Evolutionary conservation across 2,797 vertebrate genomes (phyloP).

Genomic region (Neoniphon sammara): DNA sequence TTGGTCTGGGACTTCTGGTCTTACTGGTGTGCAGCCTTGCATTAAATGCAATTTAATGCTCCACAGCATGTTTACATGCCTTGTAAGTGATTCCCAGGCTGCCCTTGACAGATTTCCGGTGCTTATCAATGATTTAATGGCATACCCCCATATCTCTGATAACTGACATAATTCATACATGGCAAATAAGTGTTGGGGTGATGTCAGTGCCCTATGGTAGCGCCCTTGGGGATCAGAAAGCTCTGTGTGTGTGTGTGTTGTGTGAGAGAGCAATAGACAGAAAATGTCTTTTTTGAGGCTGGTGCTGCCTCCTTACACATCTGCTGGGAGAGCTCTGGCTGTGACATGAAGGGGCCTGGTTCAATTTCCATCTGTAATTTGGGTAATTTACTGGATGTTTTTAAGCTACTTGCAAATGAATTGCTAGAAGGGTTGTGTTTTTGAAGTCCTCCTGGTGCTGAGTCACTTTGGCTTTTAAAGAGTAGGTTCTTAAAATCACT

Average conservation of each 20-base stretch:
- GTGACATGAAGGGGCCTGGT: slow-evolving; percentile 58
- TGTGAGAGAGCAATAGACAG: background rate
- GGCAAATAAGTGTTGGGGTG: slow-evolving; percentile 20
- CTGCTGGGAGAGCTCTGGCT: slow-evolving; percentile 54
- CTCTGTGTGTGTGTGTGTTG: slow-evolving; percentile 22
- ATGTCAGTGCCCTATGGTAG: slow-evolving; percentile 12
- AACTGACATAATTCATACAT: slow-evolving; percentile 42
- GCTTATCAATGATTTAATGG: slow-evolving; percentile 70
- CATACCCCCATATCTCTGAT: slow-evolving; percentile 4
- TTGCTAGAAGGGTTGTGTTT: slow-evolving; percentile 35
- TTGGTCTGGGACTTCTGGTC: slow-evolving; percentile 65
- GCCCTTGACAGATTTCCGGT: slow-evolving; percentile 39
- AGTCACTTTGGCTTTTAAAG: slow-evolving; percentile 61
- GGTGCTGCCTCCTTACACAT: slow-evolving; percentile 39
- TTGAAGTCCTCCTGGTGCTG: slow-evolving; percentile 36
- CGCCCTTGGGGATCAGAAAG: slow-evolving; percentile 33
- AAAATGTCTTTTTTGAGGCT: slow-evolving; percentile 26
- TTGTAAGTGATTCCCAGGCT: slow-evolving; percentile 65
- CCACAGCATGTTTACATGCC: slow-evolving; percentile 62
- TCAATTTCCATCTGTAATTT: slow-evolving; percentile 72
- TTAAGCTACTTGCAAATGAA: slow-evolving; percentile 59
- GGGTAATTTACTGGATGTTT: slow-evolving; percentile 67
- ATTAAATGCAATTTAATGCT: slow-evolving; percentile 78
- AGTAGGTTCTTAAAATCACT: slow-evolving; percentile 40
- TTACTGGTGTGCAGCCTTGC: slow-evolving; percentile 67